Percentiles rank a stretch among this genome's conserved stretches.
These are phyloP conservation scores for Boulengeromyrus knoepffleri DNA, from an alignment of 2,113 vertebrate genomes.

Conservation along the genomic window DNA sequence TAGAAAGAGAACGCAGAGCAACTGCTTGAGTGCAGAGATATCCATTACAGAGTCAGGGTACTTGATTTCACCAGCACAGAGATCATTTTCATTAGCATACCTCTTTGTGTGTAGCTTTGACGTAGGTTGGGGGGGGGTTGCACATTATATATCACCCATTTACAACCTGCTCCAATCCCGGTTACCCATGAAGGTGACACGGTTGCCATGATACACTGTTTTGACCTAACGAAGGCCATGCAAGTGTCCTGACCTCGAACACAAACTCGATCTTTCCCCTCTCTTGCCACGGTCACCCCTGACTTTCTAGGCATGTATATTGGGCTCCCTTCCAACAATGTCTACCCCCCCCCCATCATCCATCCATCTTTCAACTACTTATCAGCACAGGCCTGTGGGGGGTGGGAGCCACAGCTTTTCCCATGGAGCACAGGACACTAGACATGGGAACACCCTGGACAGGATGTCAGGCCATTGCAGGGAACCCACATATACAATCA, in stretches of 20 bases:
- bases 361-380: not conserved
- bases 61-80: not conserved
- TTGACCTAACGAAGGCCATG: not conserved
- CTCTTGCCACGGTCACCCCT: not conserved
- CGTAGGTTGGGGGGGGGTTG: not conserved
- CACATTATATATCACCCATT: not conserved
- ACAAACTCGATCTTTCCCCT: not conserved
- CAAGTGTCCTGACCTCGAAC: not conserved
- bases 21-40: not conserved
- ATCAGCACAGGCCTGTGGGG: not conserved
- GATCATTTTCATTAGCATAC: slow-evolving; percentile 1
- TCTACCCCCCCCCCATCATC: not conserved
- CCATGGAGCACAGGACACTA: not conserved
- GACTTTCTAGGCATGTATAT: not conserved
- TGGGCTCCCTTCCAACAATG: not conserved
- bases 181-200: not conserved
- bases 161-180: not conserved
- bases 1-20: not conserved
- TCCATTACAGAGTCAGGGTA: not conserved
- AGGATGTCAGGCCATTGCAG: not conserved
- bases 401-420: not conserved
- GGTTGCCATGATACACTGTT: slow-evolving; percentile 6
- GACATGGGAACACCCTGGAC: not conserved
- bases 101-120: not conserved
- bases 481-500: not conserved